These are phyloP conservation scores for Heliconius hewitsoni DNA, from an alignment of 1,140 invertebrate genomes.

Conservation along the genomic window DNA sequence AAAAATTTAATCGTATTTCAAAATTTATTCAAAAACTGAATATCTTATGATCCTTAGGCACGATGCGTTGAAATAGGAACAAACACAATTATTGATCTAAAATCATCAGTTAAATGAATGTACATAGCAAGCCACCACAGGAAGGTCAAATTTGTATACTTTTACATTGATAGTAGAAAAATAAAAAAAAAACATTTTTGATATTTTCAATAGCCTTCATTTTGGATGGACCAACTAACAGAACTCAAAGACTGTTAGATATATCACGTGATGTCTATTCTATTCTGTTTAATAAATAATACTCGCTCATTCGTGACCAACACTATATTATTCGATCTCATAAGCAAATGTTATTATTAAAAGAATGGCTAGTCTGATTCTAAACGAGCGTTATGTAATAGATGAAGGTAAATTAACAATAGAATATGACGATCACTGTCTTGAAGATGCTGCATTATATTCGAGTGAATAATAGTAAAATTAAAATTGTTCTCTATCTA, in stretches of 20 bases:
- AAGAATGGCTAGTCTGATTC: conserved; percentile 28
- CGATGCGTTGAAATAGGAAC: too few species aligned
- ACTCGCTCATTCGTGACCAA: conserved; percentile 15
- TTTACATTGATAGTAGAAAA: too few species aligned
- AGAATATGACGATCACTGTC: conserved; percentile 22
- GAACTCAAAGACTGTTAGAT: neutral
- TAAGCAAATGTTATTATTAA: conserved; percentile 35
- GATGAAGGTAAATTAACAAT: conserved; percentile 32
- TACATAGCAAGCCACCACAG: neutral
- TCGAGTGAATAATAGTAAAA: too few species aligned
- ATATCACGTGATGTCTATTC: neutral
- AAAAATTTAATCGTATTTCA: neutral
- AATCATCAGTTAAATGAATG: too few species aligned
- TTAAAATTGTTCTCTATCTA: too few species aligned
- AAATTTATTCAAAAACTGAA: too few species aligned
- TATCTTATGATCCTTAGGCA: neutral
- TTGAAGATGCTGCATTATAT: neutral
- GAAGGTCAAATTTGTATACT: neutral
- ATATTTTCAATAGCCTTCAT: too few species aligned
- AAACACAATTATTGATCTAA: too few species aligned
- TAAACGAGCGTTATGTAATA: conserved; percentile 29
- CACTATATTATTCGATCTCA: conserved; percentile 24
- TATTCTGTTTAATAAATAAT: conserved; percentile 9
- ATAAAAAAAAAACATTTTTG: too few species aligned
- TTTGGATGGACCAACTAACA: neutral